Conservation (phyloP, 2,113 vertebrate genomes). For the Crotalus tigris region DNA sequence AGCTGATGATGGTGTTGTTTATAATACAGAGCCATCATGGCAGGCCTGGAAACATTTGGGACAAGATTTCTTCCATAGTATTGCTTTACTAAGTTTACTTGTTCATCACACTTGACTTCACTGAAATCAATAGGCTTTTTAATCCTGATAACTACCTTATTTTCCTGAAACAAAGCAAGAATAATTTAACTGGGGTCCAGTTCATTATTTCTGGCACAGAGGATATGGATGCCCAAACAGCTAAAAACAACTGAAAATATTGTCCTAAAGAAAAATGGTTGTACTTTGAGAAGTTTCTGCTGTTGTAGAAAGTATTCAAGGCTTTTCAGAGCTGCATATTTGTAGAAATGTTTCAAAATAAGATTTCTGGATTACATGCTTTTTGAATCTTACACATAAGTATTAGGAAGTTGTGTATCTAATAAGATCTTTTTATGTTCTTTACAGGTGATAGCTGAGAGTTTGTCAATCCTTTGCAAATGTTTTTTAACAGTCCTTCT, state of each 20-base stretch:
- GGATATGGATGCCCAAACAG: not conserved
- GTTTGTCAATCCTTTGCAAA: slow-evolving; percentile 84
- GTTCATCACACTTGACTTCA: not conserved
- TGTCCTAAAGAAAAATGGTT: not conserved
- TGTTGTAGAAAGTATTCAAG: not conserved
- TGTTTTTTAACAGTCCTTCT: slow-evolving; percentile 82
- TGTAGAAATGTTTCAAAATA: not conserved
- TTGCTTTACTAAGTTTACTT: not conserved
- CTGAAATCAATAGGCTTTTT: not conserved
- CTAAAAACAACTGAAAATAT: not conserved
- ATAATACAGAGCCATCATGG: not conserved
- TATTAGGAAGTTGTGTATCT: not conserved
- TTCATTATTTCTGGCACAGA: not conserved
- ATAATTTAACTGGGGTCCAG: not conserved
- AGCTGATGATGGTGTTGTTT: not conserved
- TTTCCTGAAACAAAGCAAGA: not conserved
- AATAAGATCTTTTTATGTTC: slow-evolving; percentile 18
- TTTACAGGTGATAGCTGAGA: slow-evolving; percentile 85
- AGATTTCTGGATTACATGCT: not conserved
- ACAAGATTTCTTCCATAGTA: not conserved
- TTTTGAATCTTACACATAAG: not conserved
- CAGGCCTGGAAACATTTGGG: not conserved
- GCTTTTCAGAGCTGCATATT: not conserved
- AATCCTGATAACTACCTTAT: not conserved
- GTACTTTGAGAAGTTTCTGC: not conserved